phyloP scores from a whole-genome alignment of 1,140 invertebrate species.

The Limonius californicus region DNA sequence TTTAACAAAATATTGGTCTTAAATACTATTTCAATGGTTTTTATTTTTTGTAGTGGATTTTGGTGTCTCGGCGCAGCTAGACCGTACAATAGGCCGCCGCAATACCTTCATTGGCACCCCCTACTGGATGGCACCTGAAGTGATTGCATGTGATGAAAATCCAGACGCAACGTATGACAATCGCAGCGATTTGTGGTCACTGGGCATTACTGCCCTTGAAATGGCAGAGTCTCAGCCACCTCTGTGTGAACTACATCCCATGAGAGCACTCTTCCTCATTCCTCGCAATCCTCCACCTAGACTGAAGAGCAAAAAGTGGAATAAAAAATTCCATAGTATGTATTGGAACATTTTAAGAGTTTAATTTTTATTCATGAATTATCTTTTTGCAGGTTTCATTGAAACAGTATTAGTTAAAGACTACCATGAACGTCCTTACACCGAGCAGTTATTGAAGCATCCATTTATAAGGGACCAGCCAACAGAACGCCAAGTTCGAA shows the following conservation, averaged over 20 bases:
- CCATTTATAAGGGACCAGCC: conserved; percentile 97
- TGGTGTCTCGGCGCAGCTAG: conserved; percentile 98
- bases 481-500: conserved; percentile 94
- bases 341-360: neutral
- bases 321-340: conserved; percentile 85
- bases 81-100: conserved; percentile 95
- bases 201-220: conserved; percentile 98
- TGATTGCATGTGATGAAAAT: conserved; percentile 99
- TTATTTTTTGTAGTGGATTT: conserved; percentile 84
- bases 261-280: conserved; percentile 94
- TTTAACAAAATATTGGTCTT: neutral
- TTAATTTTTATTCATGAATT: conserved; percentile 27
- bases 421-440: conserved; percentile 96
- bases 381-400: conserved; percentile 58
- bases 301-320: conserved; percentile 98
- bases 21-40: neutral
- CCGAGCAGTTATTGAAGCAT: conserved; percentile 96
- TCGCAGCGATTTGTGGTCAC: conserved; percentile 96
- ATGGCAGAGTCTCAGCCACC: conserved; percentile 99
- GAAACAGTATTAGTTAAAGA: conserved; percentile 92
- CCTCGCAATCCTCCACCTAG: conserved; percentile 95
- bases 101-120: conserved; percentile 99
- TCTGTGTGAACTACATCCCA: conserved; percentile 98
- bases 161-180: conserved; percentile 99
- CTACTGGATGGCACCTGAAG: conserved; percentile 96